These are phyloP conservation scores for Pristis pectinata DNA, from an alignment of 2,797 vertebrate genomes.

Conservation along the genomic window DNA sequence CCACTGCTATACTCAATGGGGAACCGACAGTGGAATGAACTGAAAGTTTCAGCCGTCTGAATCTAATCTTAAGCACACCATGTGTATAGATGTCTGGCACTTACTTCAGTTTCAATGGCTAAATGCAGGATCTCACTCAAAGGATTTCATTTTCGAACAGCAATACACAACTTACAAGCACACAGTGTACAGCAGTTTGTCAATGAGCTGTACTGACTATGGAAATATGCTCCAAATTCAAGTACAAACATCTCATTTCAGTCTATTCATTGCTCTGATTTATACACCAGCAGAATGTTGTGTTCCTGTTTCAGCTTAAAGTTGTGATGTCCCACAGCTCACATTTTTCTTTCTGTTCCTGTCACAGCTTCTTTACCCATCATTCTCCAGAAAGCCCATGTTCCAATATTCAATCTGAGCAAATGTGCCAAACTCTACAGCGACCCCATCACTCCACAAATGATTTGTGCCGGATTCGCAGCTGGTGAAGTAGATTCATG, in stretches of 20 bases:
- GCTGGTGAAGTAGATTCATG: slow-evolving; percentile 86
- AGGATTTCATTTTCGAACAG: too few species aligned
- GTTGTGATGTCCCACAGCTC: not conserved
- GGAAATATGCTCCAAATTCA: not conserved
- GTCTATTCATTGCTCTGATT: too few species aligned
- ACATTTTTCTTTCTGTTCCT: not conserved
- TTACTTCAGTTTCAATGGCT: too few species aligned
- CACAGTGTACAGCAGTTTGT: too few species aligned
- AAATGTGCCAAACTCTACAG: slow-evolving; percentile 79
- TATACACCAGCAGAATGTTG: not conserved
- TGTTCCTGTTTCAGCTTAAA: not conserved
- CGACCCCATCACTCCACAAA: slow-evolving; percentile 72
- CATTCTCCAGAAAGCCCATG: slow-evolving; percentile 80
- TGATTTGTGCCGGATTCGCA: slow-evolving; percentile 93
- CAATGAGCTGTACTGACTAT: not conserved
- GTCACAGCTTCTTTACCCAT: slow-evolving; percentile 55
- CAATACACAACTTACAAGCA: too few species aligned
- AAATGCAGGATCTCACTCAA: too few species aligned
- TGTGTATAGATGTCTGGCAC: too few species aligned
- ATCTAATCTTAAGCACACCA: too few species aligned
- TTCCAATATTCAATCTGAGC: slow-evolving; percentile 70
- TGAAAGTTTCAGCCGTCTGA: too few species aligned
- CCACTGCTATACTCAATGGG: too few species aligned
- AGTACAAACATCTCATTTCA: not conserved
- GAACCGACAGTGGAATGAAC: too few species aligned